Evolutionary conservation across 2,888 invertebrate species (phyloP), one percentile per base, ranked within the genome.

Genomic region (Rugalucina vietnamica): DNA sequence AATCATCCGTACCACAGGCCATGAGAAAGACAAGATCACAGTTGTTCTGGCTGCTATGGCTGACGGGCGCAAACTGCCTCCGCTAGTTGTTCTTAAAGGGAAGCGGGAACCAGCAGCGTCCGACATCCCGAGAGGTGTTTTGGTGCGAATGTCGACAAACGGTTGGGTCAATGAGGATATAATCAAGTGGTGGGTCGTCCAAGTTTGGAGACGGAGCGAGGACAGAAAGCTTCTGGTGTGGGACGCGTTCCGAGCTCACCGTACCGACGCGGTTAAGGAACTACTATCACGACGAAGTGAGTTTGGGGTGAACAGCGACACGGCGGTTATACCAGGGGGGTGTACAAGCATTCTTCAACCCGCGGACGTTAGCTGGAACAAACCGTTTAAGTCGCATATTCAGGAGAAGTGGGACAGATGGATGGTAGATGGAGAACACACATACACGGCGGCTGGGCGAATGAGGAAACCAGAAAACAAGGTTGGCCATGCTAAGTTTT

Each of bases 341-440:
- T 81, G 81, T 50, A 81, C 50, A 5, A 72, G 76, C 32, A n/a
- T 81, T 1, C 27, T 81, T n/a, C 81, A 81, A 54, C 81, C 81
- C 5, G 37, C 76, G 5, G 77, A 81, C 72, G 76, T 81, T 14
- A 54, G 78, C 29, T 37, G 70, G 60, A 81, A 81, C 71, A 81
- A 72, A 27, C 81, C 81, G 21, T 77, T 81, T 29, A 81, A 81
- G 36, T 32, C 43, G 2, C 27, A 71, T n/a, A 76, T 81, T n/a
- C 49, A 37, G 49, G 27, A 43, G 36, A 77, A 72, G n/a, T 81
- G 73, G 76, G 70, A 77, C 57, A 32, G 77, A 1, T 81, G 81
- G 81, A 77, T 81, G 77, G 65, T 76, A n/a, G 29, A 76, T 32
- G 57, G 75, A 24, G 27, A 70, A 21, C 70, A 70, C 70, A 70